Conservation (phyloP, 2,888 invertebrate species). For the Tenthredo notha region DNA sequence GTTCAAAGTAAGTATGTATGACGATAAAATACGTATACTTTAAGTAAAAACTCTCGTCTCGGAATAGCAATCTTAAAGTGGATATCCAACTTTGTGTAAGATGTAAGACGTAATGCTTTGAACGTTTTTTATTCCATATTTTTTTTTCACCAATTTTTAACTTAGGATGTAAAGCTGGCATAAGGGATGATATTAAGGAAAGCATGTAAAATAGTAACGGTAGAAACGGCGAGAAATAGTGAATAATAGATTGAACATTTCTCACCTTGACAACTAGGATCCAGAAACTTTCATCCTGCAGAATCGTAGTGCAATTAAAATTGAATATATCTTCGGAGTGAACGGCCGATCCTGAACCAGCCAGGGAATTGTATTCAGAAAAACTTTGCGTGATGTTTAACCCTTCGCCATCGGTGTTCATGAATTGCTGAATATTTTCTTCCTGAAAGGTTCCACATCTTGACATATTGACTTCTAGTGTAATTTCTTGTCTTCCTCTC, state of each 20-base stretch:
- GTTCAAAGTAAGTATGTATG: conserved; percentile 1
- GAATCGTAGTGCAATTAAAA: conserved; percentile 76
- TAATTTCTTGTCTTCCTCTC: background rate
- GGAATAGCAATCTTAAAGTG: background rate
- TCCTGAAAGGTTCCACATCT: background rate
- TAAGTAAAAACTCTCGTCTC: background rate
- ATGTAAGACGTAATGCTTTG: background rate
- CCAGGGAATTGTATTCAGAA: conserved; percentile 17
- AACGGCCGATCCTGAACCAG: conserved; percentile 66
- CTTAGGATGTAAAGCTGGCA: background rate
- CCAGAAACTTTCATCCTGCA: conserved; percentile 47
- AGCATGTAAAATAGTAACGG: background rate
- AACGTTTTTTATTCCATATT: too few relatives aligned
- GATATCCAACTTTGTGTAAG: background rate
- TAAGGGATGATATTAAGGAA: background rate
- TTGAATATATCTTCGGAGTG: conserved; percentile 80
- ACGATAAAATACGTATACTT: background rate
- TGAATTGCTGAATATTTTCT: conserved; percentile 1
- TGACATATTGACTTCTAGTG: conserved; percentile 7
- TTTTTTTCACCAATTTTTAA: background rate
- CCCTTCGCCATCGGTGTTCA: background rate
- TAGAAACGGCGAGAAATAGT: background rate
- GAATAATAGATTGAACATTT: background rate
- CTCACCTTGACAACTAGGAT: conserved; percentile 52
- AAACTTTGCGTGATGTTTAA: conserved; percentile 10